Conservation (phyloP, 1,140 invertebrate genomes). For the Chymomyza costata region DNA sequence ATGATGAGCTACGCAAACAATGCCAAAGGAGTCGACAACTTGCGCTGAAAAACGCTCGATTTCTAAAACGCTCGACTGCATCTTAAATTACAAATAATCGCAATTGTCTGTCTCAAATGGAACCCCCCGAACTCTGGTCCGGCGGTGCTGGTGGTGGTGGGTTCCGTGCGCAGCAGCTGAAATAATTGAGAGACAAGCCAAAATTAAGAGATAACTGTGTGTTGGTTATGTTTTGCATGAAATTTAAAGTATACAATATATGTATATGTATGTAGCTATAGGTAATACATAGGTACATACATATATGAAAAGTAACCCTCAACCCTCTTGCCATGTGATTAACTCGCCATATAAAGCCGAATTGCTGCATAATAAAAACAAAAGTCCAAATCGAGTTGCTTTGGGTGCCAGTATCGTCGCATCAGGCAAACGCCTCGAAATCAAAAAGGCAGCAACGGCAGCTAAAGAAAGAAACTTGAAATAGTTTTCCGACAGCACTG, state of each 20-base stretch:
- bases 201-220: slow-evolving; percentile 45
- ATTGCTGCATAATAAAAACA: slow-evolving; percentile 33
- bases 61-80: slow-evolving; percentile 67
- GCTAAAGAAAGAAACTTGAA: slow-evolving; percentile 31
- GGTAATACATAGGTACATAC: no score
- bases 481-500: slow-evolving; percentile 1
- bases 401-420: slow-evolving; percentile 72
- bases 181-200: slow-evolving; percentile 73
- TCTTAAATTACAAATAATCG: slow-evolving; percentile 75
- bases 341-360: slow-evolving; percentile 54
- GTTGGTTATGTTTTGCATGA: slow-evolving; percentile 33
- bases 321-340: slow-evolving; percentile 62
- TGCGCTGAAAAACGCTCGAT: slow-evolving; percentile 61
- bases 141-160: slow-evolving; percentile 19
- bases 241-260: no score
- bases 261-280: no score
- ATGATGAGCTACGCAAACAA: slow-evolving; percentile 3
- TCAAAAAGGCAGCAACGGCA: slow-evolving; percentile 65
- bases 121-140: slow-evolving; percentile 8
- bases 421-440: slow-evolving; percentile 73
- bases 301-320: slow-evolving; percentile 25
- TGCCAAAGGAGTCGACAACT: slow-evolving; percentile 38
- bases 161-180: slow-evolving; percentile 52
- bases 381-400: slow-evolving; percentile 25
- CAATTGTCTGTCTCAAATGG: slow-evolving; percentile 53